Percentiles rank a stretch among this genome's conserved stretches.
Evolutionary conservation across 2,113 vertebrate genomes (phyloP).

Genomic region (Heptranchias perlo): DNA sequence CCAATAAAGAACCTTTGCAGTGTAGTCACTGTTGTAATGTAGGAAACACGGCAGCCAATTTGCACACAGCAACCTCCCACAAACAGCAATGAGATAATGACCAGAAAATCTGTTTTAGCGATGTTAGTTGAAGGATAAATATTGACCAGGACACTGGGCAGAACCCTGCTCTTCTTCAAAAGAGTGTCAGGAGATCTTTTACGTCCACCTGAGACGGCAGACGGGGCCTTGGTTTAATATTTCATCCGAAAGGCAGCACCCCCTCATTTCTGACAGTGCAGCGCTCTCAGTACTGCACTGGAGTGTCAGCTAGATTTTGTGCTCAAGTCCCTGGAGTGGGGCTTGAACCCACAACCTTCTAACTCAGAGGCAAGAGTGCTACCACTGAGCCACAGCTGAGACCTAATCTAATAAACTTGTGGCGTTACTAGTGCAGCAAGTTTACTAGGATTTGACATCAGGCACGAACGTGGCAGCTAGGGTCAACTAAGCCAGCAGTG

Average conservation of each 20-base stretch:
- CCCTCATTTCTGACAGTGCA: not conserved
- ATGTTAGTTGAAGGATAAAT: not conserved
- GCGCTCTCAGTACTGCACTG: not conserved
- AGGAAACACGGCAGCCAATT: not conserved
- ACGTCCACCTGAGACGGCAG: not conserved
- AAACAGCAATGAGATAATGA: not conserved
- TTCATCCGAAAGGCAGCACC: not conserved
- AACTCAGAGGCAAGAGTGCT: not conserved
- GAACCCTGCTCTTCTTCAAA: not conserved
- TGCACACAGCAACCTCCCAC: not conserved
- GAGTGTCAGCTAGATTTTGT: not conserved
- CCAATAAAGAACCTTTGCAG: too few relatives aligned
- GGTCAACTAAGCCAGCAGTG: too few relatives aligned
- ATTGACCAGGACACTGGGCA: not conserved
- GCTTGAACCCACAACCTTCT: not conserved
- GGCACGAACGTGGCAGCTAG: too few relatives aligned
- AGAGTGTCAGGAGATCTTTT: not conserved
- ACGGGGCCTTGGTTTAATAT: not conserved
- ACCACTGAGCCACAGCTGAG: not conserved
- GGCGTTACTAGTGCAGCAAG: not conserved
- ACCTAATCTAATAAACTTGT: not conserved
- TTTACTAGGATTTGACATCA: not conserved
- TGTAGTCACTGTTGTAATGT: not conserved
- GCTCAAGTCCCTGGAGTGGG: not conserved
- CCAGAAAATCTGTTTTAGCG: not conserved